Percentiles rank a stretch among this genome's conserved stretches.
phyloP scores from a whole-genome alignment of 2,113 vertebrate species.

The Callospermophilus lateralis region DNA sequence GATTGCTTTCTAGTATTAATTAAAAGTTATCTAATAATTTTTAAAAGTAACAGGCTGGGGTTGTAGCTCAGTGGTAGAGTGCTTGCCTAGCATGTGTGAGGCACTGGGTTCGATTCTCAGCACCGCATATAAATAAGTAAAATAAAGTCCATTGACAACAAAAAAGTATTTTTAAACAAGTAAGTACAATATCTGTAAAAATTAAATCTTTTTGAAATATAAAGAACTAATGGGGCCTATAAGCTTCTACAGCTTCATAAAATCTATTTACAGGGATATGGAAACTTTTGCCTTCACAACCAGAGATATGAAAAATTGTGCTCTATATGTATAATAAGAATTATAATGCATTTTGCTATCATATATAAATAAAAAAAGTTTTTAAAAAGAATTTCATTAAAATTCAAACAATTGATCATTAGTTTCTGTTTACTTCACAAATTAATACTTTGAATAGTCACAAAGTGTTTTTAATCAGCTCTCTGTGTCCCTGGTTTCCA shows the following conservation, averaged over 20 bases:
- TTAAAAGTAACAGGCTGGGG: no score
- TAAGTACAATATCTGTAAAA: neutral
- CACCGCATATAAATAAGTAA: no score
- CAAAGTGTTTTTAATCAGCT: neutral
- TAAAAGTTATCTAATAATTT: conserved; percentile 24
- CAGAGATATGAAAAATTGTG: no score
- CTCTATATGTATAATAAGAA: no score
- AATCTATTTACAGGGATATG: conserved; percentile 10
- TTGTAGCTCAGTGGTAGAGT: no score
- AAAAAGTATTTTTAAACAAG: neutral
- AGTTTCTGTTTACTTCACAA: conserved; percentile 44
- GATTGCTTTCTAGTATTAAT: conserved; percentile 1
- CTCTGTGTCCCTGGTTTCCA: neutral
- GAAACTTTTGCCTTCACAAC: neutral
- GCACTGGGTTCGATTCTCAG: no score
- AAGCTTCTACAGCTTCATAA: neutral
- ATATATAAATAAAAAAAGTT: no score
- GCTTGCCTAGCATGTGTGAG: no score
- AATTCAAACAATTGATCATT: conserved; percentile 17
- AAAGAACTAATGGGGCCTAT: neutral
- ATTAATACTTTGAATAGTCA: conserved; percentile 25
- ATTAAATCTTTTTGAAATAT: conserved; percentile 35
- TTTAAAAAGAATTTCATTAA: conserved; percentile 60
- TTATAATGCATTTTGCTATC: no score
- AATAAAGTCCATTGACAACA: no score